phyloP scores from a whole-genome alignment of 2,888 invertebrate species.

The Acanthococcus lagerstroemiae region DNA sequence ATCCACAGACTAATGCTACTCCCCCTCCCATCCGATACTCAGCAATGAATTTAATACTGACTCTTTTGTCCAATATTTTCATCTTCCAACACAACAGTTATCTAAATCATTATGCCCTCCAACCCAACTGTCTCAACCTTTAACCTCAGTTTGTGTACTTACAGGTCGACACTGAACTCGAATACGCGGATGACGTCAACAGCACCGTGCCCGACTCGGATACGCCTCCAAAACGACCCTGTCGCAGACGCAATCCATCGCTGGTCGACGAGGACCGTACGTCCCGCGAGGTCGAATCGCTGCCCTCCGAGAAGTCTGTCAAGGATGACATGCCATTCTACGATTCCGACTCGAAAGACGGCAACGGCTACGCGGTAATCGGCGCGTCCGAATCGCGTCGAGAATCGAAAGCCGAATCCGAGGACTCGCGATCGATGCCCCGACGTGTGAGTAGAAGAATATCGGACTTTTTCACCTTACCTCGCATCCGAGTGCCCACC shows the following conservation, averaged over 20 bases:
- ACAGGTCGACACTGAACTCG: conserved; percentile 4
- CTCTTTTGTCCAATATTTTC: no score
- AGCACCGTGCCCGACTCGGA: background rate
- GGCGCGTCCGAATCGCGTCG: conserved; percentile 47
- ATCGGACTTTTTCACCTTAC: conserved; percentile 27
- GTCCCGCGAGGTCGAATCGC: conserved; percentile 59
- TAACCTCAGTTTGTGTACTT: no score
- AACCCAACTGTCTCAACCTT: no score
- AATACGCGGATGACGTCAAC: conserved; percentile 17
- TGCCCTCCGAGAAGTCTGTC: conserved; percentile 47
- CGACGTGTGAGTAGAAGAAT: conserved; percentile 13
- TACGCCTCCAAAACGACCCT: conserved; percentile 36
- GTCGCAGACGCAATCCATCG: conserved; percentile 44
- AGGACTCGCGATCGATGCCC: background rate
- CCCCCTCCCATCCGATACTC: no score
- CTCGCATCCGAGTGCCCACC: conserved; percentile 3
- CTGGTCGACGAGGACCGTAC: conserved; percentile 60
- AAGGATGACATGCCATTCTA: conserved; percentile 35
- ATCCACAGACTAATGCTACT: no score
- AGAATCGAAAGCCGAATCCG: background rate
- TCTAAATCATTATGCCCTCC: no score
- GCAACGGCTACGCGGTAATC: conserved; percentile 61
- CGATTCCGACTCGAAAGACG: conserved; percentile 38
- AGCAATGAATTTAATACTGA: no score
- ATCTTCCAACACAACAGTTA: no score